These are phyloP conservation scores for Imbricaverruca yamaguchii DNA, from an alignment of 2,888 invertebrate species.

Conservation along the genomic window DNA sequence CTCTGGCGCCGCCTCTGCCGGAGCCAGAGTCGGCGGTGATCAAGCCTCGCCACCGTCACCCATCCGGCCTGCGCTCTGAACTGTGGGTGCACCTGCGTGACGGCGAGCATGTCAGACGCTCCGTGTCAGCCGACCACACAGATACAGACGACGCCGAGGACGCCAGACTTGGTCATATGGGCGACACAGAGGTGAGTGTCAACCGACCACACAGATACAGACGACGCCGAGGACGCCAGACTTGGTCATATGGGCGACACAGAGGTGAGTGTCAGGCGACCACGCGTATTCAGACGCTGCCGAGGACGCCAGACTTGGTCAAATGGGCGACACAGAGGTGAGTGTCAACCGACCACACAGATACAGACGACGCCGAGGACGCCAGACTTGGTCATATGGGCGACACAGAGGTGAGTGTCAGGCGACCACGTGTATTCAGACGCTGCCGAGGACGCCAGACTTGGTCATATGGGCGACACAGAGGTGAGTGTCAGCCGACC, in stretches of 20 bases:
- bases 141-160: slow-evolving; percentile 32
- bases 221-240: too few species aligned
- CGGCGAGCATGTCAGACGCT: slow-evolving; percentile 54
- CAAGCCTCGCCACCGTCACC: not conserved
- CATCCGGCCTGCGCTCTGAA: not conserved
- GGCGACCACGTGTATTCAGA: too few species aligned
- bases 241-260: too few species aligned
- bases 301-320: too few species aligned
- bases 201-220: too few species aligned
- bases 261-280: too few species aligned
- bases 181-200: slow-evolving; percentile 15
- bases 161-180: not conserved
- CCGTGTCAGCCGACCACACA: slow-evolving; percentile 66
- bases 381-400: not conserved
- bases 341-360: slow-evolving; percentile 54
- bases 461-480: too few species aligned
- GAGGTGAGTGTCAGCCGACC: too few species aligned
- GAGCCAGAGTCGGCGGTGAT: not conserved
- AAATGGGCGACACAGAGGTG: too few species aligned
- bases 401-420: too few species aligned
- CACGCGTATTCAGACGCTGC: too few species aligned
- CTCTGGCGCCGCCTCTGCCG: not conserved
- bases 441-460: too few species aligned
- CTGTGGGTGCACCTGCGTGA: slow-evolving; percentile 37
- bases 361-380: slow-evolving; percentile 32